phyloP scores from a whole-genome alignment of 2,797 vertebrate species.

The Ibycter americanus region DNA sequence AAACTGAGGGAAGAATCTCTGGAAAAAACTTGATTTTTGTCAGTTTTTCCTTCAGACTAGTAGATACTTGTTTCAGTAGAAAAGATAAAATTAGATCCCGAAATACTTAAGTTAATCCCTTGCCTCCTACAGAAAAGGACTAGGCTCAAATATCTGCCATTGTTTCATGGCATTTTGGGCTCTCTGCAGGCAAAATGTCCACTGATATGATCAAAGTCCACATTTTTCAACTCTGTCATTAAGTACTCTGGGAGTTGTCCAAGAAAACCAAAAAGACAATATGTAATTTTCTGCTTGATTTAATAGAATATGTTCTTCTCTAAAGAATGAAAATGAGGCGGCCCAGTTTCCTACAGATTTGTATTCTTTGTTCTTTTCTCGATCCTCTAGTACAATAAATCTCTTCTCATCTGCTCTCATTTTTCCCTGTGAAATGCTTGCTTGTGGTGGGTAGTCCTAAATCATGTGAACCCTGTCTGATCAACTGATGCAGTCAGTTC shows the following conservation, averaged over 20 bases:
- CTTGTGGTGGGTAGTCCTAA: not conserved
- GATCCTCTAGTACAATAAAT: not conserved
- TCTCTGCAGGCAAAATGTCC: conserved; percentile 2
- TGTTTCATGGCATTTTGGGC: not conserved
- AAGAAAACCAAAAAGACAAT: conserved; percentile 54
- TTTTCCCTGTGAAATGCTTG: not conserved
- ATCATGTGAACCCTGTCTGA: not conserved
- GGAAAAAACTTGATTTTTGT: not conserved
- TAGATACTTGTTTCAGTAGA: not conserved
- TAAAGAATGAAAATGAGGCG: conserved; percentile 52
- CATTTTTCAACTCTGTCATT: conserved; percentile 38
- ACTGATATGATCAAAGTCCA: conserved; percentile 2
- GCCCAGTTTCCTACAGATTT: conserved; percentile 31
- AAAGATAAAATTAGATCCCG: not conserved
- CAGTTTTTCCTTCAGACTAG: not conserved
- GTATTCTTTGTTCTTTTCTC: conserved; percentile 28
- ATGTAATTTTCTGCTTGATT: conserved; percentile 51
- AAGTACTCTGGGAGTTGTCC: conserved; percentile 26
- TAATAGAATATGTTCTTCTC: conserved; percentile 44
- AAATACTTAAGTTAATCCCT: not conserved
- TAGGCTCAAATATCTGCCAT: not conserved
- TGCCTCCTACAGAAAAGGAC: conserved; percentile 8
- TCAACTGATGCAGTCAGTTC: not conserved
- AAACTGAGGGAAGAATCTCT: not conserved
- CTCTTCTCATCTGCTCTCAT: not conserved